Evolutionary conservation across 1,140 invertebrate genomes (phyloP).

Genomic region (Sesamia nonagrioides): DNA sequence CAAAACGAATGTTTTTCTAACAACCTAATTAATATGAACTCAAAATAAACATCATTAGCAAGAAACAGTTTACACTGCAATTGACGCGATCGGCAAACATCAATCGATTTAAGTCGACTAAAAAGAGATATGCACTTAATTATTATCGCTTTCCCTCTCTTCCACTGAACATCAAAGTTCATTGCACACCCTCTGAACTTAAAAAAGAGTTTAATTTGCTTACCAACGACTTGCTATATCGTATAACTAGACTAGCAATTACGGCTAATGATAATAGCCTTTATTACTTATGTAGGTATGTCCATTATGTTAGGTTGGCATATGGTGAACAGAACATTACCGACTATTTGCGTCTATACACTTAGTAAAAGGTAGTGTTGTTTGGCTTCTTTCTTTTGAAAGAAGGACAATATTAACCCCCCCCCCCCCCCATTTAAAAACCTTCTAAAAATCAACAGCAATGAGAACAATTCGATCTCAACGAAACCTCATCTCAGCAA

Average conservation of each 20-base stretch:
- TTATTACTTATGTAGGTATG: slow-evolving; percentile 55
- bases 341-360: background rate
- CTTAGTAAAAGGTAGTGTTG: slow-evolving; percentile 2
- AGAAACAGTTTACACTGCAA: slow-evolving; percentile 27
- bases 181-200: slow-evolving; percentile 49
- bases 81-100: slow-evolving; percentile 23
- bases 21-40: background rate
- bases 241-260: slow-evolving; percentile 55
- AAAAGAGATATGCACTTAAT: slow-evolving; percentile 46
- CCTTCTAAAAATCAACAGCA: no score
- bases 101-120: slow-evolving; percentile 27
- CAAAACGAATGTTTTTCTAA: no score
- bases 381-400: slow-evolving; percentile 4
- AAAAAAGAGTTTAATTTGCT: slow-evolving; percentile 53
- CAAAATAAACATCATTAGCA: slow-evolving; percentile 7
- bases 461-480: no score
- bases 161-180: slow-evolving; percentile 40
- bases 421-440: no score
- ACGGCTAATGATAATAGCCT: slow-evolving; percentile 64
- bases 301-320: slow-evolving; percentile 54
- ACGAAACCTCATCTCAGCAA: no score
- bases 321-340: slow-evolving; percentile 49
- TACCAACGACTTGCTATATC: slow-evolving; percentile 49
- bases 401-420: no score
- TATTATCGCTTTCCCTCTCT: slow-evolving; percentile 37